Evolutionary conservation across 2,888 invertebrate genomes (phyloP).

Genomic region (Anorthoa munda): DNA sequence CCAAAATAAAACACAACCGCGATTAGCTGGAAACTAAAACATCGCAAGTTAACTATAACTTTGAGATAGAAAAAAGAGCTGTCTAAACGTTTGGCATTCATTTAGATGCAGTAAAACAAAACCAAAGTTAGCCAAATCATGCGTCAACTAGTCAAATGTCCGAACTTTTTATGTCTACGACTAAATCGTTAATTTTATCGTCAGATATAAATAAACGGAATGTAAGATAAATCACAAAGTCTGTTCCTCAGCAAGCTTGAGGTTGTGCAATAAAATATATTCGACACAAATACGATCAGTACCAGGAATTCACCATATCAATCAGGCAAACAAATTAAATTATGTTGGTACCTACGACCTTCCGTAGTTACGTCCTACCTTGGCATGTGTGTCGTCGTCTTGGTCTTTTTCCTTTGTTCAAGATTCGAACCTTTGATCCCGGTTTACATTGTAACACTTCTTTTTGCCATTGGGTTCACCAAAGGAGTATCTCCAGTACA

Average conservation of each 20-base stretch:
- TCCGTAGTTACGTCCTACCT: conserved; percentile 6
- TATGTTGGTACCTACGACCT: conserved; percentile 29
- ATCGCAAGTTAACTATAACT: conserved; percentile 32
- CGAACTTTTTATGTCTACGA: conserved; percentile 71
- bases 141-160: conserved; percentile 67
- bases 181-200: conserved; percentile 76
- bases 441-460: conserved; percentile 18
- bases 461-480: conserved; percentile 28
- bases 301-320: conserved; percentile 65
- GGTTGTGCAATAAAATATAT: conserved; percentile 69
- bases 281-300: conserved; percentile 66
- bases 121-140: conserved; percentile 56
- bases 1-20: conserved; percentile 56
- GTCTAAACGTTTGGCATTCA: conserved; percentile 55
- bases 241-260: conserved; percentile 64
- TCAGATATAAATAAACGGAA: conserved; percentile 75
- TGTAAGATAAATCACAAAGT: conserved; percentile 75
- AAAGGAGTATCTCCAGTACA: background rate
- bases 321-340: conserved; percentile 56
- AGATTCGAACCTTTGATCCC: conserved; percentile 42
- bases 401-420: conserved; percentile 32
- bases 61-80: conserved; percentile 35
- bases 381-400: conserved; percentile 18
- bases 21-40: conserved; percentile 51
- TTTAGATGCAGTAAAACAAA: conserved; percentile 56